These are phyloP conservation scores for Diplosoma virens DNA, from an alignment of 23 tunicate genomes.

Conservation along the genomic window DNA sequence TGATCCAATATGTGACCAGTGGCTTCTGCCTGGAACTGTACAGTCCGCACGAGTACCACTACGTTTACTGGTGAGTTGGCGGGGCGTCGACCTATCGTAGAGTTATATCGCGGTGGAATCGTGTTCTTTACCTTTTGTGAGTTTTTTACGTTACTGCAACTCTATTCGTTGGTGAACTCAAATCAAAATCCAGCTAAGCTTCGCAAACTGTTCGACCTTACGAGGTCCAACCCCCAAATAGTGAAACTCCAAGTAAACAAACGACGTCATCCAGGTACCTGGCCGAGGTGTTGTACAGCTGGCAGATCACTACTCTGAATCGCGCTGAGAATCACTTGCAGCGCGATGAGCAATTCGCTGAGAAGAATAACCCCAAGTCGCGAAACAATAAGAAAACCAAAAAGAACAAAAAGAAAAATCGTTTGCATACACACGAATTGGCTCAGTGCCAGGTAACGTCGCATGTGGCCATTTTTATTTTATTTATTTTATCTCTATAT, in stretches of 20 bases:
- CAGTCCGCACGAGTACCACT: conserved; percentile 91
- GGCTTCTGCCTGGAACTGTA: conserved; percentile 83
- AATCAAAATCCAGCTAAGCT: too few species aligned
- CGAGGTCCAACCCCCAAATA: too few species aligned
- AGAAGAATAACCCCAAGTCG: conserved; percentile 24
- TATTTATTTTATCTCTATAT: too few species aligned
- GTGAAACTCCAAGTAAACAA: too few species aligned
- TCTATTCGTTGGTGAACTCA: too few species aligned
- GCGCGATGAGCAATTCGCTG: conserved; percentile 49
- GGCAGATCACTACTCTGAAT: conserved; percentile 67
- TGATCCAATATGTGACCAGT: conserved; percentile 73
- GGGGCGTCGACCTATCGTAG: not conserved
- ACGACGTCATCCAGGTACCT: conserved; percentile 74
- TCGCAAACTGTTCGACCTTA: too few species aligned
- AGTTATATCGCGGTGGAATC: too few species aligned
- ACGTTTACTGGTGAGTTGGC: conserved; percentile 75
- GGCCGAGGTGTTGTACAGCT: conserved; percentile 66
- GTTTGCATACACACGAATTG: conserved; percentile 47
- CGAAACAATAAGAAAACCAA: conserved; percentile 58
- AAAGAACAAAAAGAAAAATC: conserved; percentile 62
- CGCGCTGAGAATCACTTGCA: conserved; percentile 70
- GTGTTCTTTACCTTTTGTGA: too few species aligned
- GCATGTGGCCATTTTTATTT: too few species aligned
- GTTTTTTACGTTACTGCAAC: too few species aligned
- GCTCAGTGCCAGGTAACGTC: conserved; percentile 32